A percentile compares a stretch with the other conserved stretches of the same genome.
These are phyloP conservation scores for Pardalotus punctatus DNA, from an alignment of 2,113 vertebrate genomes.

Conservation along the genomic window DNA sequence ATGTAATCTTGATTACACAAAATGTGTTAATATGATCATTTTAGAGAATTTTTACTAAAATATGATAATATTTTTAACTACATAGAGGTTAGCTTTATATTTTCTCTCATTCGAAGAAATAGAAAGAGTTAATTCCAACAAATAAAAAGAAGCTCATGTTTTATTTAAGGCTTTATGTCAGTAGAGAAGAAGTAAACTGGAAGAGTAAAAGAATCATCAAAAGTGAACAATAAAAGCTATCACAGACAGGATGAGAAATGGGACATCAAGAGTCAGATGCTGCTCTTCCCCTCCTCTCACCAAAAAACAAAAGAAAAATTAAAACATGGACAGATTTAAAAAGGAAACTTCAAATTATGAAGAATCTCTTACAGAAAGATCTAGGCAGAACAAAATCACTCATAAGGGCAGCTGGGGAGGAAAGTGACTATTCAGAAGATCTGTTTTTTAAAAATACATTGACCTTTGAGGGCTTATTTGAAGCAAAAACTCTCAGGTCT, in stretches of 20 bases:
- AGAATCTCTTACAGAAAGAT: not conserved
- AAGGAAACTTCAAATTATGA: not conserved
- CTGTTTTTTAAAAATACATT: not conserved
- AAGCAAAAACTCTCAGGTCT: not conserved
- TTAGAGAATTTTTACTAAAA: not conserved
- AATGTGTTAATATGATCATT: not conserved
- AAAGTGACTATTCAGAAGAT: not conserved
- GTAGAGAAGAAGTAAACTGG: not conserved
- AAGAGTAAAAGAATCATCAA: not conserved
- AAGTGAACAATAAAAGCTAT: not conserved
- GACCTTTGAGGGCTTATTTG: not conserved
- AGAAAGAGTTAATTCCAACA: not conserved
- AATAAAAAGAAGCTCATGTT: not conserved
- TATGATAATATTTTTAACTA: not conserved
- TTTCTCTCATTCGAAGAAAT: not conserved
- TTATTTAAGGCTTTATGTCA: constrained; percentile 19
- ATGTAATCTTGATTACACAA: not conserved
- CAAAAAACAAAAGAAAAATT: not conserved
- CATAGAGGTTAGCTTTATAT: not conserved
- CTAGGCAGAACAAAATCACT: not conserved
- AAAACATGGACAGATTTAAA: not conserved
- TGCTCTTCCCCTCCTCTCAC: not conserved
- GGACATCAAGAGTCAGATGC: not conserved
- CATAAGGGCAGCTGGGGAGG: not conserved
- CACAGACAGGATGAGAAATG: not conserved